phyloP scores from a whole-genome alignment of 2,888 invertebrate species.

The Deilephila porcellus region DNA sequence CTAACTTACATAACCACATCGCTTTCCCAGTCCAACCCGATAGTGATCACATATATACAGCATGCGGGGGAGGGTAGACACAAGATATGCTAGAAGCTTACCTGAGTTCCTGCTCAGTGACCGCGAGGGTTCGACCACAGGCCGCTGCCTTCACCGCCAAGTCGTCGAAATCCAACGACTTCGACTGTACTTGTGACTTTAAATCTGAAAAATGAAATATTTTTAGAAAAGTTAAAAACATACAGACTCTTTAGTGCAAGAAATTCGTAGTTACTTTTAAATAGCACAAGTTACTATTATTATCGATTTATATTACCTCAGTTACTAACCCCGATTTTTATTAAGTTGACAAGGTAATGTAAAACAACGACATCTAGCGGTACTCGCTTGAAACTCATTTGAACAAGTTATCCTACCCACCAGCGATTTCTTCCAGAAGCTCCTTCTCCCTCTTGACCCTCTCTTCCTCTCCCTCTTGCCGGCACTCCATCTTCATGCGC shows the following conservation, averaged over 20 bases:
- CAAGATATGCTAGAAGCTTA: constrained; percentile 40
- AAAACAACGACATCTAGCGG: too few species aligned
- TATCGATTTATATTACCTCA: too few species aligned
- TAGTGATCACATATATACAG: background rate
- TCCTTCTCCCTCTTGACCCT: constrained; percentile 78
- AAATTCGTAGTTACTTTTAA: too few species aligned
- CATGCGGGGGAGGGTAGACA: constrained; percentile 30
- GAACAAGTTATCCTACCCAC: constrained; percentile 46
- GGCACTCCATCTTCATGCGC: constrained; percentile 86
- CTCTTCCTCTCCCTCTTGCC: constrained; percentile 80
- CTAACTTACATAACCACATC: background rate
- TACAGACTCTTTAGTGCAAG: background rate
- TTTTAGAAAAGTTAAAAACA: background rate
- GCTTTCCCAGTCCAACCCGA: background rate
- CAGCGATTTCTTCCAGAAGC: constrained; percentile 74
- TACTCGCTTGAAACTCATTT: too few species aligned
- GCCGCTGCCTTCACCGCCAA: constrained; percentile 68
- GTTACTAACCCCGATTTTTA: too few species aligned
- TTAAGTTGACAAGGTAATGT: too few species aligned
- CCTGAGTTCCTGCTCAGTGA: constrained; percentile 79
- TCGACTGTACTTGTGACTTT: constrained; percentile 68
- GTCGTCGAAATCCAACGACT: constrained; percentile 65
- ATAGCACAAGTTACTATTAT: too few species aligned
- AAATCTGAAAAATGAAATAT: constrained; percentile 60
- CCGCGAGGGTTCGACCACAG: constrained; percentile 72